Conservation (phyloP, 2,113 vertebrate species). For the Oreamnos americanus region DNA sequence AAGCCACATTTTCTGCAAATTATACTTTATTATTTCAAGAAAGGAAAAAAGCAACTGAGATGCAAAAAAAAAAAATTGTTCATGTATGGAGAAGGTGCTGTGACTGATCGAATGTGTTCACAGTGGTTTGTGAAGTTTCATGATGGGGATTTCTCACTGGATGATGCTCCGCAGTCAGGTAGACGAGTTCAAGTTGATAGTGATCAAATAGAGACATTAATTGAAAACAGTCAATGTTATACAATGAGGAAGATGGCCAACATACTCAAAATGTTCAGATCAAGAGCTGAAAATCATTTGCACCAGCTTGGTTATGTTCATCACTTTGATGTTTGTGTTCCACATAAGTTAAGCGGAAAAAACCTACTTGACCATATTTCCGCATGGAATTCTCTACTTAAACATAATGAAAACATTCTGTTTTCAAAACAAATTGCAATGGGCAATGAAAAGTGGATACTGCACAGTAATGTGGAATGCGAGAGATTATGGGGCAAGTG, state of each 20-base stretch:
- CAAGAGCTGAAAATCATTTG: neutral
- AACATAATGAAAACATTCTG: neutral
- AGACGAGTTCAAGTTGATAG: neutral
- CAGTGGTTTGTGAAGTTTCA: neutral
- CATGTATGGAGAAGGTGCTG: neutral
- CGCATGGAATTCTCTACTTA: neutral
- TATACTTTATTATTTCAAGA: neutral
- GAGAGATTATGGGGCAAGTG: neutral
- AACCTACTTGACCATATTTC: neutral
- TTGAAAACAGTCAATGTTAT: neutral
- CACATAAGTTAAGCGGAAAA: neutral
- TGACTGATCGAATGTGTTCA: rapidly evolving
- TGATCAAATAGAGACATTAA: neutral
- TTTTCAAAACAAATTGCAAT: neutral
- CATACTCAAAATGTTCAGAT: neutral
- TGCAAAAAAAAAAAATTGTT: neutral
- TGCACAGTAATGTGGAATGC: neutral
- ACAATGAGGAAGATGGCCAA: neutral
- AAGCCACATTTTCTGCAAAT: neutral
- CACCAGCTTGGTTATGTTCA: neutral
- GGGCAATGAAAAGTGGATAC: neutral
- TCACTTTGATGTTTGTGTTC: neutral
- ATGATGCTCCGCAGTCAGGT: neutral
- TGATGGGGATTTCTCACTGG: neutral
- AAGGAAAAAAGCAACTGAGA: neutral